Evolutionary conservation across 2,888 invertebrate species (phyloP).

Genomic region (Acanthoscelides obtectus): DNA sequence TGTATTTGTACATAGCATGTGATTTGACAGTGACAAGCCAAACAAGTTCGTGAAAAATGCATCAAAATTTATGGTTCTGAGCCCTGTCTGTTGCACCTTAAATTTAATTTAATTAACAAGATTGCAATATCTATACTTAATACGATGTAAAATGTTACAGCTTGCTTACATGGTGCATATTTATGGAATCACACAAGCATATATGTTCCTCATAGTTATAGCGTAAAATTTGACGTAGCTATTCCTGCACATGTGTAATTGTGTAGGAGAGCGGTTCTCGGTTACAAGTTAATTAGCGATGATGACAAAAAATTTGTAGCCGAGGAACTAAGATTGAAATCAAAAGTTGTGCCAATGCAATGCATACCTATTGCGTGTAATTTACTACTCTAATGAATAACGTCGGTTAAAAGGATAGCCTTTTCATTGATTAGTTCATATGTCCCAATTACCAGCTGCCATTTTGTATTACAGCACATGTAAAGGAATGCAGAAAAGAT

Average conservation of each 20-base stretch:
- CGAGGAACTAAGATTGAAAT: background rate
- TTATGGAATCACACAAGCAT: no score
- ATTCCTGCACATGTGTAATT: background rate
- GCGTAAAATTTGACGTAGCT: background rate
- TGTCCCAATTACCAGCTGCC: background rate
- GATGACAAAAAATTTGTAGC: background rate
- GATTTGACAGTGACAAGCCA: no score
- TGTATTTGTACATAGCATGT: no score
- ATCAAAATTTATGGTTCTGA: no score
- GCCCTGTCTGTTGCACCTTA: no score
- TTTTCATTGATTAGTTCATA: background rate
- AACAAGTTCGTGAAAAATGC: no score
- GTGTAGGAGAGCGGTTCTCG: background rate
- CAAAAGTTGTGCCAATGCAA: background rate
- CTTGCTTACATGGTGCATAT: no score
- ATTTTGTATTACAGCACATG: background rate
- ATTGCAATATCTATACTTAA: no score
- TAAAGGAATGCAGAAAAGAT: background rate
- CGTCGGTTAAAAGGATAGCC: background rate
- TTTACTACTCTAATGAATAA: background rate
- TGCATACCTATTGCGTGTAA: background rate
- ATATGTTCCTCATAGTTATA: no score
- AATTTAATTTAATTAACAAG: no score
- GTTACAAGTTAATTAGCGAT: background rate
- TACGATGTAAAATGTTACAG: no score